phyloP scores from a whole-genome alignment of 2,113 vertebrate genomes.

The Propithecus coquereli region DNA sequence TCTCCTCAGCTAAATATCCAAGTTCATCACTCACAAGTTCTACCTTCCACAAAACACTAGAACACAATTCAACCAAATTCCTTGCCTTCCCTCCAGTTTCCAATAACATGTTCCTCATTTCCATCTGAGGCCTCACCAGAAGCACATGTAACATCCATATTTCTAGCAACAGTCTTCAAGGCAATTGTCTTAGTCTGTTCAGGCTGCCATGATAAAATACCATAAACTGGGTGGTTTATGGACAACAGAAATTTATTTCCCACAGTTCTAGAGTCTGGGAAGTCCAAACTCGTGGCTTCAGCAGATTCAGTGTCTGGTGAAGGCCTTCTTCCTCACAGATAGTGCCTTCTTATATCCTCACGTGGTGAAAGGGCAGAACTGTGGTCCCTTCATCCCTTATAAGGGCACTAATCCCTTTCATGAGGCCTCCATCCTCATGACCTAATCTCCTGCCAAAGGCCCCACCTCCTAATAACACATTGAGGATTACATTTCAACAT shows the following conservation, averaged over 20 bases:
- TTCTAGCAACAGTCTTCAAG: background rate
- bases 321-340: background rate
- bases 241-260: background rate
- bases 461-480: background rate
- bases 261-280: background rate
- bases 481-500: background rate
- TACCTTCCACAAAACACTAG: background rate
- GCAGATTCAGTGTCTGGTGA: background rate
- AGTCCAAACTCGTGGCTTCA: background rate
- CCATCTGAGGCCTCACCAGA: background rate
- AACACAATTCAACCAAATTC: background rate
- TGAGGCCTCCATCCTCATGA: background rate
- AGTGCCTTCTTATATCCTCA: background rate
- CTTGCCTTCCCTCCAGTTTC: background rate
- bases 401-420: background rate
- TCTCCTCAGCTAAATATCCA: background rate
- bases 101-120: background rate
- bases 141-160: background rate
- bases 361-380: background rate
- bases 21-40: background rate
- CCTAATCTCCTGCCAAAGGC: background rate
- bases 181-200: background rate
- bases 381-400: background rate
- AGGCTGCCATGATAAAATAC: background rate
- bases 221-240: background rate